phyloP scores from a whole-genome alignment of 2,797 vertebrate genomes.

The Lophura swinhoii region DNA sequence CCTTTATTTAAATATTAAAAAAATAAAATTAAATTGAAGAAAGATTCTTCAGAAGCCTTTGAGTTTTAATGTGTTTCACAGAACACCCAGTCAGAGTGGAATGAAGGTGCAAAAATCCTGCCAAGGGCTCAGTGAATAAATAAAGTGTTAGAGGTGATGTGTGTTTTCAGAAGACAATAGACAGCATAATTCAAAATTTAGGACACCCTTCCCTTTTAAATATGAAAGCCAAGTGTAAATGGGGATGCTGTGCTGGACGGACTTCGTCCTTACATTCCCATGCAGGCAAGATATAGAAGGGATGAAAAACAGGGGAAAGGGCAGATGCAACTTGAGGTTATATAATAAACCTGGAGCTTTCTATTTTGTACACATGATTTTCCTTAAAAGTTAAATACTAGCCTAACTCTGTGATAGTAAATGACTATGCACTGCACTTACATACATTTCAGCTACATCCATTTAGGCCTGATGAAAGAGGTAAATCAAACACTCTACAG shows the following conservation, averaged over 20 bases:
- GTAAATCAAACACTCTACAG: not conserved
- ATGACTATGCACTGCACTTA: not conserved
- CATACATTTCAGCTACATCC: not conserved
- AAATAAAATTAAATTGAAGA: conserved; percentile 49
- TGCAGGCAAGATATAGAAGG: not conserved
- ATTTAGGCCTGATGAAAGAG: not conserved
- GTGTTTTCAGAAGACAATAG: conserved; percentile 19
- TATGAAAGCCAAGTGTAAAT: not conserved
- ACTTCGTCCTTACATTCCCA: not conserved
- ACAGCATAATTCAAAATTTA: conserved; percentile 24
- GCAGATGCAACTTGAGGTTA: not conserved
- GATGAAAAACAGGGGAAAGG: not conserved
- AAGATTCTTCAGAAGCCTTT: conserved; percentile 39
- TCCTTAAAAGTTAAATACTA: not conserved
- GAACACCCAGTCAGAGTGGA: conserved; percentile 38
- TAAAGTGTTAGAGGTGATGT: conserved; percentile 34
- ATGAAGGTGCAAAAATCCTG: conserved; percentile 51
- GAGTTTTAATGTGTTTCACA: conserved; percentile 40
- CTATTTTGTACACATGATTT: not conserved
- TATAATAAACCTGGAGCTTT: not conserved
- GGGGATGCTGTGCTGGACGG: not conserved
- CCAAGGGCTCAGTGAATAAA: conserved; percentile 36
- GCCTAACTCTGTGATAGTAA: not conserved
- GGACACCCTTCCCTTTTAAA: not conserved
- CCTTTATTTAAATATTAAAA: conserved; percentile 30